Evolutionary conservation across 2,797 vertebrate genomes (phyloP), one percentile per base, ranked within the genome.

Genomic region (Neosalanx taihuensis): DNA sequence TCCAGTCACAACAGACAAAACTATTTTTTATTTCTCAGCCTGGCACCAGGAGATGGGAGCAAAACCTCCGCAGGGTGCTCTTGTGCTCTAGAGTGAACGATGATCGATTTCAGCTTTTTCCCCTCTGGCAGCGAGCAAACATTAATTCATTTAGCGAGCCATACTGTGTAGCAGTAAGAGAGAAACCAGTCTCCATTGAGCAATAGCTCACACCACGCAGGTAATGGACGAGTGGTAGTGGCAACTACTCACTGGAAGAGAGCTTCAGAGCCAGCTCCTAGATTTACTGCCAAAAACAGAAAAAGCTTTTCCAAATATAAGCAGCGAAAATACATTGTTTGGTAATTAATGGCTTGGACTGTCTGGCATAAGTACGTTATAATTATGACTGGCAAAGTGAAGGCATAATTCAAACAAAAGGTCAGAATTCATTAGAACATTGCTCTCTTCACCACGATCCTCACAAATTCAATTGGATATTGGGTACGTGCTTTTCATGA

Each of bases 261-360:
- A 64, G 69, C 20, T 12, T 33, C 18, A 58, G 46, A 51, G n/a
- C 41, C 56, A 35, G 20, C 68, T 60, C 41, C 33, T 70, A 69
- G 46, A 62, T 62, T 51, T 41, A 26, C 26, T 31, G 17, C 69
- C 53, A 64, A 49, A 74, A 67, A 64, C 62, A 49, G 9, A 46
- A 29, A 23, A 61, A 71, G 67, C n/a, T 6, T 71, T 79, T 82
- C 64, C 56, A 85, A 79, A 80, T 78, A 81, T 17, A 77, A 79
- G 23, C 69, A 69, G 75, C 82, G 74, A 83, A 76, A 64, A 78
- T 72, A 64, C 78, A 69, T 18, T 10, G 23, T 63, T 59, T 33
- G 66, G 69, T 41, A 72, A 79, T 79, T 81, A 67, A 69, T n/a
- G 76, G 76, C 61, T 70, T 46, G 65, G 6, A 30, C 59, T 15